These are phyloP conservation scores for Tachina fera DNA, from an alignment of 2,888 invertebrate species.

Conservation along the genomic window DNA sequence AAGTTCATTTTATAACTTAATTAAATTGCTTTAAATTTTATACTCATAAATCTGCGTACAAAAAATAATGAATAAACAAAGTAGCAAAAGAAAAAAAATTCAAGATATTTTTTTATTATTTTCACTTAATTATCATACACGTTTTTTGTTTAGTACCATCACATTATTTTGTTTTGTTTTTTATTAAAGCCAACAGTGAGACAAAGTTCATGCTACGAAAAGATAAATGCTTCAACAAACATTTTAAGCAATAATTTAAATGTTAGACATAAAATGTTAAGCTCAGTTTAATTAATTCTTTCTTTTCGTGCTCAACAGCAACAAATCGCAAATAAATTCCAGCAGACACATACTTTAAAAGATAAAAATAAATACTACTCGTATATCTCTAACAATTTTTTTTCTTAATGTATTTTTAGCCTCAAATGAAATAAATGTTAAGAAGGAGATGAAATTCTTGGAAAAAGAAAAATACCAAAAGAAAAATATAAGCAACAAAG, in stretches of 20 bases:
- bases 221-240: constrained; percentile 6
- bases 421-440: constrained; percentile 6
- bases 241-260: constrained; percentile 40
- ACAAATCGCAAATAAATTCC: constrained; percentile 27
- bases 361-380: background rate
- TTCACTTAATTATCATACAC: constrained; percentile 33
- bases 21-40: too few species aligned
- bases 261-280: constrained; percentile 38
- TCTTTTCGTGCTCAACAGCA: background rate
- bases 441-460: background rate
- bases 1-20: background rate
- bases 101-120: background rate
- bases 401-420: constrained; percentile 1
- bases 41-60: background rate
- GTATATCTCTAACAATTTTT: background rate
- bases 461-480: constrained; percentile 1
- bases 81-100: background rate
- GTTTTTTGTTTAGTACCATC: background rate
- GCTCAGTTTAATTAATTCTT: constrained; percentile 49
- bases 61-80: background rate
- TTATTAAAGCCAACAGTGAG: background rate
- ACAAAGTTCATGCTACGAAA: constrained; percentile 11
- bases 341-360: constrained; percentile 1
- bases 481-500: background rate
- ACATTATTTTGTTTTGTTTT: constrained; percentile 14